Evolutionary conservation across 2,113 vertebrate genomes (phyloP).

Genomic region (Halichoeres trimaculatus): DNA sequence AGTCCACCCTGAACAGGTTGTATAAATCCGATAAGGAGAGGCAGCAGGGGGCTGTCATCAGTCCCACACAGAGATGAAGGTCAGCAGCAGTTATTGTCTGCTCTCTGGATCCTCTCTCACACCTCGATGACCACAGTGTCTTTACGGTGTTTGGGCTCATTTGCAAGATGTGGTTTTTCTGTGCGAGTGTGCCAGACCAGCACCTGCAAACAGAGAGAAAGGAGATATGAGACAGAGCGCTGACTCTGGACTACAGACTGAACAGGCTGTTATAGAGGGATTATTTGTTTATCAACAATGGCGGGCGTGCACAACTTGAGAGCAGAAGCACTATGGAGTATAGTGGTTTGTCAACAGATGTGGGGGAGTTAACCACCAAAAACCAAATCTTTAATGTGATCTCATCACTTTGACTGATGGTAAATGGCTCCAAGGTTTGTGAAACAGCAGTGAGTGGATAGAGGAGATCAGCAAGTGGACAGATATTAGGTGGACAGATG

Average conservation of each 20-base stretch:
- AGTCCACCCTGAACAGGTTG: conserved; percentile 26
- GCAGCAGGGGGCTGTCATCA: conserved; percentile 19
- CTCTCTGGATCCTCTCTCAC: conserved; percentile 63
- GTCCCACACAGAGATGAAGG: conserved; percentile 39
- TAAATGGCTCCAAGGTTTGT: too few species aligned
- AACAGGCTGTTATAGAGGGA: conserved; percentile 6
- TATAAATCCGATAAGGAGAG: conserved; percentile 18
- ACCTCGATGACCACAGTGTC: conserved; percentile 95
- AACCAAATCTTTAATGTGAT: too few species aligned
- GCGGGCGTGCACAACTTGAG: too few species aligned
- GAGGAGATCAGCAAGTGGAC: too few species aligned
- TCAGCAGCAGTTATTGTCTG: conserved; percentile 19
- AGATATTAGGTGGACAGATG: too few species aligned
- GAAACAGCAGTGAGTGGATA: too few species aligned
- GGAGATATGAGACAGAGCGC: conserved; percentile 33
- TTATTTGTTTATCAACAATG: too few species aligned
- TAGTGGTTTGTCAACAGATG: too few species aligned
- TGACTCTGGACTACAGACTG: conserved; percentile 21
- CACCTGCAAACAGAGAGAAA: conserved; percentile 81
- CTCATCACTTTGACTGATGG: too few species aligned
- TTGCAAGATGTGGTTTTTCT: conserved; percentile 94
- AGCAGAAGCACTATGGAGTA: too few species aligned
- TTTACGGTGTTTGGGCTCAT: conserved; percentile 92
- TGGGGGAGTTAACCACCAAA: too few species aligned
- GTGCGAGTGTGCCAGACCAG: conserved; percentile 99